Conservation (phyloP, 2,113 vertebrate genomes). For the Candoia aspera region DNA sequence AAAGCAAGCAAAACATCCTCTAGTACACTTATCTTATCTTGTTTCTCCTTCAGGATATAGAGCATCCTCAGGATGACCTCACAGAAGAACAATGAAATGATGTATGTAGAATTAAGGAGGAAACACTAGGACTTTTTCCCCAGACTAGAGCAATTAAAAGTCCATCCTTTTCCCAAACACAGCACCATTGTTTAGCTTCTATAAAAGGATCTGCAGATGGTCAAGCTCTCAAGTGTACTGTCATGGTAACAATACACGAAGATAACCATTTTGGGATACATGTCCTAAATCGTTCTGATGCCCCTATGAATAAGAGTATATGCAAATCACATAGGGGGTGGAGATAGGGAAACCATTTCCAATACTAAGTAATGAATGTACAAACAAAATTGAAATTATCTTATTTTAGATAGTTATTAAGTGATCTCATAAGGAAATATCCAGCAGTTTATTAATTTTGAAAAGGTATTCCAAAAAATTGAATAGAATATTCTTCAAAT, state of each 20-base stretch:
- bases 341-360: not conserved
- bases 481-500: not conserved
- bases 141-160: slow-evolving; percentile 40
- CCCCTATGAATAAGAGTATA: not conserved
- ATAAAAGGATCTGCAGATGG: slow-evolving; percentile 31
- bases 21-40: slow-evolving; percentile 40
- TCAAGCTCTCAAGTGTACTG: not conserved
- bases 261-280: not conserved
- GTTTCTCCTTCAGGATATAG: slow-evolving; percentile 52
- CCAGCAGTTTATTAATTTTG: not conserved
- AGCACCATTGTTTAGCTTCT: slow-evolving; percentile 46
- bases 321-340: not conserved
- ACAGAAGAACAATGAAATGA: slow-evolving; percentile 59
- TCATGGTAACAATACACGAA: slow-evolving; percentile 7
- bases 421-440: not conserved
- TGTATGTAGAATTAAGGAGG: slow-evolving; percentile 50
- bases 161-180: slow-evolving; percentile 31
- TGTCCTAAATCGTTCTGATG: not conserved
- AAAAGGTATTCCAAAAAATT: not conserved
- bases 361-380: not conserved
- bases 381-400: slow-evolving; percentile 3
- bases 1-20: slow-evolving; percentile 19
- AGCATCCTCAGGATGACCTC: slow-evolving; percentile 35
- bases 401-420: not conserved
- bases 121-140: slow-evolving; percentile 44